Base-by-base conservation (phyloP, 2,888 invertebrate genomes). In the Hoplodrina ambigua region DNA sequence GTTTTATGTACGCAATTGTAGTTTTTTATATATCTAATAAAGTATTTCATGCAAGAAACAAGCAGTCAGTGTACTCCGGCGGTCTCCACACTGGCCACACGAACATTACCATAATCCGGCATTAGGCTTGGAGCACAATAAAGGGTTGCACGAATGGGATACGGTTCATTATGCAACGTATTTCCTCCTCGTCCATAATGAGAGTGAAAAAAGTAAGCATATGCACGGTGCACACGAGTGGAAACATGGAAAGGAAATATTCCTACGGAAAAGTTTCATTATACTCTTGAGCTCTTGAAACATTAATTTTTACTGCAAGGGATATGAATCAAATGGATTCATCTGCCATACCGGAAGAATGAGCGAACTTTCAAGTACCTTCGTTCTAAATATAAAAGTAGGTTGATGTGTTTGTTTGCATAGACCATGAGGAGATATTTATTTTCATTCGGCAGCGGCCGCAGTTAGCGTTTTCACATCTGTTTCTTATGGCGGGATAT, bases 341-440 rank as follows among this genome's bases (percentile, higher is more conserved):
- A 78, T 82, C 62, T 69, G 62, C 72, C 69, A 78, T 77, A 82
- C 77, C 81, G 83, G 83, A 86, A 88, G 84, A 87, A 86, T 87
- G 79, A 80, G 81, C 81, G 77, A 85, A 83, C 85, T 88, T 88
- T 87, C 87, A 88, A 86, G 87, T 87, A 83, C 84, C 82, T 78
- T 78, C 80, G 80, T 80, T 88, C 89, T 90, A 90, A 89, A 90
- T 90, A 88, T 89, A 90, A 89, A 93, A 90, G 87, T 91, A 90
- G 92, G 91, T 90, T 90, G 89, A 88, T 88, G 87, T 88, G 87
- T 89, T 90, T 89, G 91, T 91, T 90, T 89, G 89, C 87, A 84
- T 90, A 90, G 85, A 87, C 89, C 87, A 91, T 88, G 88, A 89
- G 88, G 83, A 88, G 90, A 89, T 93, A 93, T 93, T 94, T 94